These are phyloP conservation scores for Drosophila sproati DNA, from an alignment of 1,140 invertebrate genomes.

Conservation along the genomic window DNA sequence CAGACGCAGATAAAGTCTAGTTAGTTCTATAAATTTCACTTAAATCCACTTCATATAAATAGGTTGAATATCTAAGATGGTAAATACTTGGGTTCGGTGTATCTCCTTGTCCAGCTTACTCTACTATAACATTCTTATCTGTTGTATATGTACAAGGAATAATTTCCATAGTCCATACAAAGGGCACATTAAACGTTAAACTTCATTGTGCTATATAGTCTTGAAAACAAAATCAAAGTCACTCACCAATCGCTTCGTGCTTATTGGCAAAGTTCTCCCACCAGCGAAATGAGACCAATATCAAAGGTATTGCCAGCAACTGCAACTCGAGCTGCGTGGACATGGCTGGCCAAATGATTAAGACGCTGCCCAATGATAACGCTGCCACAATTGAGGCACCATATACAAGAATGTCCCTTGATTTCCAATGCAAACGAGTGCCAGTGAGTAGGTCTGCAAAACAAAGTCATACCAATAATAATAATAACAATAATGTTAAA, in stretches of 20 bases:
- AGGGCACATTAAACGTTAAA: not conserved
- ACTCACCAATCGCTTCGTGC: slow-evolving; percentile 83
- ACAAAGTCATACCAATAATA: not conserved
- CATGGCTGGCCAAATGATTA: slow-evolving; percentile 88
- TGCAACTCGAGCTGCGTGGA: slow-evolving; percentile 85
- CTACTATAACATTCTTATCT: too few species aligned
- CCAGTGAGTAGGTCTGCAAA: slow-evolving; percentile 65
- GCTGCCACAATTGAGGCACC: slow-evolving; percentile 85
- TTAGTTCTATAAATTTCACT: too few species aligned
- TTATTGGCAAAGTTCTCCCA: slow-evolving; percentile 92
- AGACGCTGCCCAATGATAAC: slow-evolving; percentile 87
- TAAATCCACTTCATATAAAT: too few species aligned
- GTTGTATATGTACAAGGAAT: not conserved
- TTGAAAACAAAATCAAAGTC: not conserved
- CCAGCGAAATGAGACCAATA: slow-evolving; percentile 92
- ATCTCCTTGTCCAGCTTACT: not conserved
- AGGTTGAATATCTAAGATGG: too few species aligned
- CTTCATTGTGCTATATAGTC: not conserved
- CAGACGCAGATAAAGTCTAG: too few species aligned
- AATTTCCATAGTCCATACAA: not conserved
- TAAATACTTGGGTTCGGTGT: too few species aligned
- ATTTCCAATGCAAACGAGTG: slow-evolving; percentile 66
- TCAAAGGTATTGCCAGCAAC: slow-evolving; percentile 88
- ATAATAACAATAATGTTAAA: slow-evolving; percentile 32
- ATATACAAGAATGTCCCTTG: slow-evolving; percentile 49